Evolutionary conservation across 2,888 invertebrate species (phyloP), one percentile per base, ranked within the genome.

Genomic region (Pristionchus entomophagus): DNA sequence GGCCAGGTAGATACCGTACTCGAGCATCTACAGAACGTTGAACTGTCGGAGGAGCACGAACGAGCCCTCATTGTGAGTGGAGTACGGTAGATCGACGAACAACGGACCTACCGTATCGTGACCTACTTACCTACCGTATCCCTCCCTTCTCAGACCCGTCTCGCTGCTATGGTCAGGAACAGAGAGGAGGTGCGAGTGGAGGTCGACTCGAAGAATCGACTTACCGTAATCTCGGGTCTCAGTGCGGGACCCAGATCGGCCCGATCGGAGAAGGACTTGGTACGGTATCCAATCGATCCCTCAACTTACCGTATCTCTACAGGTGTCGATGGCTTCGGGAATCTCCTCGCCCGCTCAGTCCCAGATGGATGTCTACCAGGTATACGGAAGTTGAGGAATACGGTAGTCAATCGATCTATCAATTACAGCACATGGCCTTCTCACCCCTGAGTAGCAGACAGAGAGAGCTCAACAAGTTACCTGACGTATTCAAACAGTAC

Each of bases 41-140:
- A 80, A n/a, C 49, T 80, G 51, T 51, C 49, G 4, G 78, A 80
- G 2, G 32, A 2, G 2, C 51, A 80, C n/a, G 49, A 80, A 29
- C 14, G 41, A 41, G 51, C 35, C 22, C 78, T 80, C 32, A 80
- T 80, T 80, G 78, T 80, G 51, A 49, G 73, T 56, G 65, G 65
- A 29, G 14, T 51, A 51, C 78, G 49, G 51, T 49, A 78, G 49
- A 41, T 41, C 2, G n/a, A 45, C 77, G 3, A 51, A n/a, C 77
- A 12, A 49, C 49, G 45, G 41, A 49, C 22, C n/a, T 51, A 45
- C 32, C 51, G 17, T 51, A 80, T 32, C 32, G n/a, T n/a, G n/a
- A n/a, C n/a, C n/a, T n/a, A n/a, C n/a, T n/a, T n/a, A n/a, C 26
- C 32, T 51, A 80, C 78, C 49, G 51, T 80, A 80, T 51, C 19